Evolutionary conservation across 2,888 invertebrate species (phyloP), one percentile per base, ranked within the genome.

Genomic region (Lasius platythorax): DNA sequence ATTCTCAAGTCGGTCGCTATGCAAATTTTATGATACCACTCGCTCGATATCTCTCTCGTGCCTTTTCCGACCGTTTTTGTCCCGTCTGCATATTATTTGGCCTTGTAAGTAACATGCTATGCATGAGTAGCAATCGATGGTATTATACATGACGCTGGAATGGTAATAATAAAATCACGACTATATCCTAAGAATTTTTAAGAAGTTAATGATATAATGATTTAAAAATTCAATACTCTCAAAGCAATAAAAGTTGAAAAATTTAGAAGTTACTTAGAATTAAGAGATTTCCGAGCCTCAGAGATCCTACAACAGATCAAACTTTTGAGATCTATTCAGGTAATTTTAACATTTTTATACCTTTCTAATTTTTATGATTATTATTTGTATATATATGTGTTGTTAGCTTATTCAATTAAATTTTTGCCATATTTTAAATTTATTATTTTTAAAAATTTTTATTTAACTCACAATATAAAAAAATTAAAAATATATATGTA

Each of bases 1-100:
- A 92, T 92, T 92, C 92, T 88, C 90, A 83, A 88, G 87, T 87
- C 89, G 87, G 89, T 86, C 87, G 88, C 90, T 92, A 94, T 93
- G 93, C 92, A 93, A 94, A 93, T 93, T 92, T 91, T 87, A 92
- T 92, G 90, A 87, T 76, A 81, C 56, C 58, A 68, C 63, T 70
- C 37, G 82, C 81, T 85, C 68, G 64, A 70, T 76, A 64, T 50
- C 37, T 61, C 43, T 46, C n/a, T 28, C 70, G n/a, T 79, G 6
- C 23, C 50, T 58, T 50, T 9, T 30, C 72, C 23, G 18, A 33
- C 11, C 46, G 61, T 72, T 79, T 79, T 72, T 37, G 61, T 61
- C 72, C 18, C 18, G 18, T 23, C 61, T 72, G 72, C 46, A 30
- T 63, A 61, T 72, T 79, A 79, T 72, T n/a, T 4, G 18, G 0